Base-by-base conservation (phyloP, 2,797 vertebrate species). In the Myotis daubentonii region DNA sequence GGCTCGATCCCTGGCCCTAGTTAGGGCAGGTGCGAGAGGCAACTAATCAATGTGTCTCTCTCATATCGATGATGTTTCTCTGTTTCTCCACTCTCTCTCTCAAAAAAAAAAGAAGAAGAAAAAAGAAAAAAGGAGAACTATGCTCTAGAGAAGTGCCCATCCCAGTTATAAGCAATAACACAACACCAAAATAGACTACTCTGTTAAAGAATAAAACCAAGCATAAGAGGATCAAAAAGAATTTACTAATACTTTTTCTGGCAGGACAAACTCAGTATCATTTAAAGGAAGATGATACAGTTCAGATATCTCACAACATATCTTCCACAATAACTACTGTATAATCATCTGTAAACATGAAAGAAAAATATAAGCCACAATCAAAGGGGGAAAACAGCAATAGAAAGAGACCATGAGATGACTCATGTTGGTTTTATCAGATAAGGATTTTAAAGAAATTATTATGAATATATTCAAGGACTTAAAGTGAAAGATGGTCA, bases 191-290 rank as follows among this genome's bases (percentile, higher is more conserved):
- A 60, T 3, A 55, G 38, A 86, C 6, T 25, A 53, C 12, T 93
- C 4, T 41, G 5, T 49, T 87, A 89, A 79, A 89, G 28, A 89
- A 89, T 81, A 81, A 95, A 94, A 44, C 13, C 10, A 89, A 75
- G 71, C 6, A 36, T 30, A 93, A 70, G 22, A 62, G 36, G 44
- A 47, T 86, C 7, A 30, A 75, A 87, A 55, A 47, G 11, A 86
- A 72, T 70, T 17, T 80, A 76, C 6, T 28, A 76, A 36, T 44
- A 81, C 71, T 66, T 94, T 93, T 10, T 80, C 53, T 70, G 49
- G 53, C 9, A 78, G 7, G 75, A 85, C 30, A 96, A 86, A 66
- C 5, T 65, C 55, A 75, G 23, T 41, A 74, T 1, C 3, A 3
- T 62, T 82, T 65, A 79, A 91, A 93, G 28, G 33, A 93, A 66